Conservation (phyloP, 1,140 invertebrate genomes). For the Frieseomelitta varia region DNA sequence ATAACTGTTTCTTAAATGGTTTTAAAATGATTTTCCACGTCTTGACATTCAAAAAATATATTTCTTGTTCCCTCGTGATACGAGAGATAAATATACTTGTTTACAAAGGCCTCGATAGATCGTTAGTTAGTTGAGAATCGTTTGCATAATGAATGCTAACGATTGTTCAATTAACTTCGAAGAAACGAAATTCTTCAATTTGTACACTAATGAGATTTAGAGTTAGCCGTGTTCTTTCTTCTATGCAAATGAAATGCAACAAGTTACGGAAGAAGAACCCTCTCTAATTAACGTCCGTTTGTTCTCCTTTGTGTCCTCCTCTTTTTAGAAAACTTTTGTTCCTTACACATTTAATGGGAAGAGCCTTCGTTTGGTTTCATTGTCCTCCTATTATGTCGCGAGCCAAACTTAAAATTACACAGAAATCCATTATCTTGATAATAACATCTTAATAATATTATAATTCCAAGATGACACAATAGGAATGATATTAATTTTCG, state of each 20-base stretch:
- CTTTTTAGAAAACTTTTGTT: not conserved
- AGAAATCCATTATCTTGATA: not conserved
- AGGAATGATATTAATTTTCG: too few species aligned
- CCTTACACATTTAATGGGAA: not conserved
- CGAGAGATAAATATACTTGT: not conserved
- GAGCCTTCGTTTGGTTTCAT: not conserved
- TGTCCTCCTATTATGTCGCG: not conserved
- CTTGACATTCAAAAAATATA: not conserved
- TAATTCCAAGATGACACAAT: too few species aligned
- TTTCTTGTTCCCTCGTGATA: not conserved
- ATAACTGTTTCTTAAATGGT: not conserved
- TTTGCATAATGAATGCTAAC: not conserved
- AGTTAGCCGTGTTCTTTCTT: not conserved
- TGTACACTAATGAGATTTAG: not conserved
- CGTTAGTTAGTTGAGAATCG: not conserved
- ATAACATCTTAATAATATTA: too few species aligned
- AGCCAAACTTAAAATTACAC: not conserved
- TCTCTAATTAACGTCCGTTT: constrained; percentile 3
- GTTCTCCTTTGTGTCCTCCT: not conserved
- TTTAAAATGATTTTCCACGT: not conserved
- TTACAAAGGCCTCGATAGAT: not conserved
- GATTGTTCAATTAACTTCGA: not conserved
- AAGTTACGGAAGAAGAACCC: constrained; percentile 3
- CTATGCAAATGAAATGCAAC: constrained; percentile 17
- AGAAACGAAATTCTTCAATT: too few species aligned